phyloP scores from a whole-genome alignment of 2,888 invertebrate genomes.

The Zelleria hepariella region DNA sequence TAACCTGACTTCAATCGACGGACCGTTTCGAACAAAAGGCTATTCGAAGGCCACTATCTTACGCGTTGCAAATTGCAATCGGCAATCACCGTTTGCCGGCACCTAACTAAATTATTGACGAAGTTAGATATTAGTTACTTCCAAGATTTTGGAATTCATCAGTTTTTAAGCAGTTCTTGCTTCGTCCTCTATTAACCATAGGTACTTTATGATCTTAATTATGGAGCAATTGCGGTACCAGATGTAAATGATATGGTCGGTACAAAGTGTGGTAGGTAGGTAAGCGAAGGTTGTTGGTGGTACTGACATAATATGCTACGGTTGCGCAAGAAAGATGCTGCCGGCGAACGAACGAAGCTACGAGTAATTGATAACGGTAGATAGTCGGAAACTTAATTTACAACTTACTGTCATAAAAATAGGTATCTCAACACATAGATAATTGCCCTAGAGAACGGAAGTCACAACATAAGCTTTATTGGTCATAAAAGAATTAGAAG shows the following conservation, averaged over 20 bases:
- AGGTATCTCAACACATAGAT: neutral
- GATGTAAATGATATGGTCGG: neutral
- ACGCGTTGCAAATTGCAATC: slow-evolving; percentile 15
- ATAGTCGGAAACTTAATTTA: slow-evolving; percentile 5
- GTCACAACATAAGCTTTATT: neutral
- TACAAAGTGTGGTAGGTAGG: neutral
- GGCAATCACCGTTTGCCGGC: neutral
- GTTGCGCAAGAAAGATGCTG: slow-evolving; percentile 13
- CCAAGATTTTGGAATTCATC: neutral
- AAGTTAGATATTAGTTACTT: neutral
- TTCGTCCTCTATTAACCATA: neutral
- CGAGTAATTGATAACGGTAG: slow-evolving; percentile 29
- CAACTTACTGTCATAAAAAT: neutral
- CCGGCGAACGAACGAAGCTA: slow-evolving; percentile 4
- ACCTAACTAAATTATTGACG: neutral
- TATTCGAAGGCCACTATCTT: slow-evolving; percentile 23
- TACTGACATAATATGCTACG: slow-evolving; percentile 18
- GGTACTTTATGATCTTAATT: neutral
- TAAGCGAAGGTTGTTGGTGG: neutral
- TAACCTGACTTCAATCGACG: slow-evolving; percentile 6
- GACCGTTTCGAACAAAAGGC: slow-evolving; percentile 21
- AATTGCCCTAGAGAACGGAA: neutral
- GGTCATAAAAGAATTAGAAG: neutral
- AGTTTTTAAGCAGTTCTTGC: neutral
- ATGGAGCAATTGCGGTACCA: neutral